Base-by-base conservation (phyloP, 2,797 vertebrate species). In the Aplochiton taeniatus region DNA sequence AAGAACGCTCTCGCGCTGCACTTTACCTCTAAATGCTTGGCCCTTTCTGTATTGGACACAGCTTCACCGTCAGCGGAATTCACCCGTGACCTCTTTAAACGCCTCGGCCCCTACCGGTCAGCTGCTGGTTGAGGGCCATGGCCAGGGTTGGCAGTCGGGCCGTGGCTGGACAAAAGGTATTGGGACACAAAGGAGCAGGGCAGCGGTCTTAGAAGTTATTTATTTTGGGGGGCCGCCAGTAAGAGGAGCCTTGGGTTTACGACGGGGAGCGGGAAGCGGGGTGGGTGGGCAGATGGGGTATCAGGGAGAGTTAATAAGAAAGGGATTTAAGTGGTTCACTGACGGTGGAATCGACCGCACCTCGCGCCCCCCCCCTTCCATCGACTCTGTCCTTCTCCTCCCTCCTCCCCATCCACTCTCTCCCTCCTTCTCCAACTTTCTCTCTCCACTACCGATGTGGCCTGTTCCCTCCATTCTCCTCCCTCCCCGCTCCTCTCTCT, bases 291-390 rank as follows among this genome's bases (percentile, higher is more conserved):
- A 69, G 85, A 83, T 89, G 86, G 66, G 75, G 76, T 87, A 75
- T 87, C 82, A 72, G 70, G 17, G 61, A 57, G 76, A 87, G 75
- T 85, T 88, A 86, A 89, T 90, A 85, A 88, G 83, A 90, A 88
- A 86, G 74, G 85, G 87, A 90, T 89, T 88, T 82, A 83, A 86
- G 76, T 75, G 79, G 71, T 80, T 80, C 75, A 77, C 70, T 73
- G 65, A n/a, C 54, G 73, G 67, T 73, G 61, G 72, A 65, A 18
- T 13, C 64, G 68, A 52, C 31, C 31, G 31, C 31, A 31, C 31
- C 75, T 53, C 53, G 9, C 65, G 62, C 50, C 64, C 19, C 16
- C 75, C 60, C 58, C 48, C 56, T 67, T 50, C 61, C 61, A 51
- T 76, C 69, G 72, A 45, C 57, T 70, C 65, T 72, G 65, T 31